Evolutionary conservation across 2,888 invertebrate species (phyloP).

Genomic region (Nymphalis urticae): DNA sequence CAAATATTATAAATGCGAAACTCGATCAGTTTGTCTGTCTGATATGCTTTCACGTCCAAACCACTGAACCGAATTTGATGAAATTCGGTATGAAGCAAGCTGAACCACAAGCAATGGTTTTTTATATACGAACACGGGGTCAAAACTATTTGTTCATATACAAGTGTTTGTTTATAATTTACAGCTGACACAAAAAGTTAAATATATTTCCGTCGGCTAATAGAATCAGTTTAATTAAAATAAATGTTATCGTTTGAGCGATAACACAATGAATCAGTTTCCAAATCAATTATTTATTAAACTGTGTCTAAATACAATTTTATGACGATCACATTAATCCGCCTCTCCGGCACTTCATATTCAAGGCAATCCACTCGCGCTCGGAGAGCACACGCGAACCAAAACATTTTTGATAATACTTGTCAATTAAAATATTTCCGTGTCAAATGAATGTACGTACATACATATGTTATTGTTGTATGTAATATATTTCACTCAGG

Average conservation of each 20-base stretch:
- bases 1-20: too few relatives aligned
- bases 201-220: not conserved
- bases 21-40: too few relatives aligned
- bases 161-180: too few relatives aligned
- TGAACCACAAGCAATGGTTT: too few relatives aligned
- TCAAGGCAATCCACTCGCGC: conserved; percentile 4
- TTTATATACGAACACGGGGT: too few relatives aligned
- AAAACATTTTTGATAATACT: not conserved
- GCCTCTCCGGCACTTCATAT: not conserved
- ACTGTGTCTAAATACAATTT: not conserved
- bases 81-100: too few relatives aligned
- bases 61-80: too few relatives aligned
- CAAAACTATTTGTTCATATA: too few relatives aligned
- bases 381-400: conserved; percentile 3
- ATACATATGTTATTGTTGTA: too few relatives aligned
- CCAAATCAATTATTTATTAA: not conserved
- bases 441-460: not conserved
- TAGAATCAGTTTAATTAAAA: not conserved
- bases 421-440: conserved; percentile 13
- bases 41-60: too few relatives aligned
- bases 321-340: conserved; percentile 1
- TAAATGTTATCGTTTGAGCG: not conserved
- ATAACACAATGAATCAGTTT: not conserved
- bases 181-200: not conserved
- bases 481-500: too few relatives aligned